These are phyloP conservation scores for Herminia tarsipennalis DNA, from an alignment of 2,888 invertebrate species.

Conservation along the genomic window DNA sequence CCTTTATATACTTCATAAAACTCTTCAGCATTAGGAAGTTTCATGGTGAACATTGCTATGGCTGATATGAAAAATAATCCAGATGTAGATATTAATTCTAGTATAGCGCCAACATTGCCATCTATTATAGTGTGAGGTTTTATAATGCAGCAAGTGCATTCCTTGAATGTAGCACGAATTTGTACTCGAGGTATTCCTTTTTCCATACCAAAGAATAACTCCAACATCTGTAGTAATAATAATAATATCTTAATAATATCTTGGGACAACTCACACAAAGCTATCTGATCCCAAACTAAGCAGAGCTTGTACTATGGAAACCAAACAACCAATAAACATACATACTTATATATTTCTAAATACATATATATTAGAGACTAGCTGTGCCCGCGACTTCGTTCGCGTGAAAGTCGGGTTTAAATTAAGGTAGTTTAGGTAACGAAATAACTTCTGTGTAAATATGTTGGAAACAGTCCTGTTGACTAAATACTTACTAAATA, in stretches of 20 bases:
- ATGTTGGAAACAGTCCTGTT: too few relatives aligned
- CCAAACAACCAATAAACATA: too few relatives aligned
- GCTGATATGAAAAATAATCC: slow-evolving; percentile 91
- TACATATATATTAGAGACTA: too few relatives aligned
- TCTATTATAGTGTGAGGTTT: slow-evolving; percentile 95
- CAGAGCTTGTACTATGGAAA: too few relatives aligned
- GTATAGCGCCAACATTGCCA: slow-evolving; percentile 89
- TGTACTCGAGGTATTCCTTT: slow-evolving; percentile 62
- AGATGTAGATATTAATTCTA: slow-evolving; percentile 88
- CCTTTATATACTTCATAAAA: slow-evolving; percentile 97
- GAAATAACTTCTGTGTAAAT: too few relatives aligned
- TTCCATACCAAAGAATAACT: slow-evolving; percentile 69
- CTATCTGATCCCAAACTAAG: too few relatives aligned
- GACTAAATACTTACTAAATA: too few relatives aligned
- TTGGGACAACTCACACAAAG: background rate
- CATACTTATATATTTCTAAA: too few relatives aligned
- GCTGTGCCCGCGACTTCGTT: too few relatives aligned
- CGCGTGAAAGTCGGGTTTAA: too few relatives aligned
- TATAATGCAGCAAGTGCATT: slow-evolving; percentile 92
- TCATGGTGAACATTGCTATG: slow-evolving; percentile 92
- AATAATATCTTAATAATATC: background rate
- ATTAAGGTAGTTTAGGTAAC: too few relatives aligned
- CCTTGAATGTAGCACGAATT: slow-evolving; percentile 84
- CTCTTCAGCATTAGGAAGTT: slow-evolving; percentile 92
- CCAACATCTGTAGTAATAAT: slow-evolving; percentile 56